Evolutionary conservation across 2,888 invertebrate species (phyloP).

Genomic region (Ectemnius continuus): DNA sequence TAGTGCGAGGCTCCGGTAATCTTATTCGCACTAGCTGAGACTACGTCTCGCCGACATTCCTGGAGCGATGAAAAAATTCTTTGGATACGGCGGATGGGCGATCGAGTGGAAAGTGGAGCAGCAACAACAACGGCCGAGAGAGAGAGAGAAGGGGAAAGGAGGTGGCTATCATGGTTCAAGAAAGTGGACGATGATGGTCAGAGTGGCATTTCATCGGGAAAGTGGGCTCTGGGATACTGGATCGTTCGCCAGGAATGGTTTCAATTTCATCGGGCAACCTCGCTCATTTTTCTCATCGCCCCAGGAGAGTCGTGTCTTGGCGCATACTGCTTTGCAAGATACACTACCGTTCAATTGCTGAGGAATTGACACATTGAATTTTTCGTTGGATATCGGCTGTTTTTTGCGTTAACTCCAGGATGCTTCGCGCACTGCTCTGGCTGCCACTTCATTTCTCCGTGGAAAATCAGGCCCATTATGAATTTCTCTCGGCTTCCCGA

Average conservation of each 20-base stretch:
- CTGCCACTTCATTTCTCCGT: background rate
- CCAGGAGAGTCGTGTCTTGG: background rate
- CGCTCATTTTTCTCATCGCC: constrained; percentile 43
- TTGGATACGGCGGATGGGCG: constrained; percentile 11
- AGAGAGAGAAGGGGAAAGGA: constrained; percentile 13
- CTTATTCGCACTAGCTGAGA: constrained; percentile 58
- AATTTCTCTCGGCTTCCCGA: constrained; percentile 31
- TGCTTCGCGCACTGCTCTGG: background rate
- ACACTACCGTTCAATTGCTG: constrained; percentile 39
- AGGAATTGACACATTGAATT: too few species aligned
- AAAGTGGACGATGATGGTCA: constrained; percentile 52
- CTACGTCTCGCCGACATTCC: constrained; percentile 19
- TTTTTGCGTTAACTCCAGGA: constrained; percentile 20
- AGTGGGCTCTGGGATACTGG: constrained; percentile 55
- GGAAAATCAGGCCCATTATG: constrained; percentile 30
- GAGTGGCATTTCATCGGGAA: constrained; percentile 54
- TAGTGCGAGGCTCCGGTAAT: constrained; percentile 32
- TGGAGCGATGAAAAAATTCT: background rate
- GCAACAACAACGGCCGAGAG: background rate
- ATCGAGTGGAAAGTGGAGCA: constrained; percentile 45
- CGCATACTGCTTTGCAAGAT: constrained; percentile 12
- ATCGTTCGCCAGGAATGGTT: constrained; percentile 49
- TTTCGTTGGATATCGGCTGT: background rate
- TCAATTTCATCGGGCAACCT: constrained; percentile 57
- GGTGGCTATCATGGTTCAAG: constrained; percentile 34